Conservation (phyloP, 2,797 vertebrate genomes). For the Picus viridis region DNA sequence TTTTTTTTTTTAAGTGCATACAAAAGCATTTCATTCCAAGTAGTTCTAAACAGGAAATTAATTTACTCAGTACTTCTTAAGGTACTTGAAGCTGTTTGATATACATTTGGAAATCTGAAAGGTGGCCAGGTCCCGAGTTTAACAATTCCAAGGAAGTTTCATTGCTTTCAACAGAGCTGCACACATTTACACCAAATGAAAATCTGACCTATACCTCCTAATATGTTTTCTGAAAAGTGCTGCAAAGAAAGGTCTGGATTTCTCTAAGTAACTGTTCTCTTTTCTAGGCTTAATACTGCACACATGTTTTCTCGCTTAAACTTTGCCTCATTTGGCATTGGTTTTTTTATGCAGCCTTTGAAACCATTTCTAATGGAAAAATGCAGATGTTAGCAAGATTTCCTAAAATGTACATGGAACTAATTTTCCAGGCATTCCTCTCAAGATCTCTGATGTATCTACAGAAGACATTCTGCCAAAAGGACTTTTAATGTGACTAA, state of each 20-base stretch:
- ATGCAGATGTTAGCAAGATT: constrained; percentile 89
- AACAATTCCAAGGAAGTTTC: not conserved
- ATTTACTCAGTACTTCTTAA: not conserved
- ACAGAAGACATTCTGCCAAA: constrained; percentile 57
- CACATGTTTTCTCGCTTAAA: constrained; percentile 83
- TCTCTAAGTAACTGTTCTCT: constrained; percentile 66
- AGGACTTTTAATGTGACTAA: constrained; percentile 52
- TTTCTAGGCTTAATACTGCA: constrained; percentile 76
- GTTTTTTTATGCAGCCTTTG: constrained; percentile 75
- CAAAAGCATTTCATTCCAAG: not conserved
- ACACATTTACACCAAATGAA: constrained; percentile 31
- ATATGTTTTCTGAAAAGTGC: constrained; percentile 43
- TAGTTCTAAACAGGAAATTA: not conserved
- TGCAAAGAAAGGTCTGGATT: constrained; percentile 41
- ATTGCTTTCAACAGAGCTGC: constrained; percentile 1
- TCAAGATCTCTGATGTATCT: constrained; percentile 72
- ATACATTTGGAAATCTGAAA: constrained; percentile 40
- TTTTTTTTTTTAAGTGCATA: not conserved
- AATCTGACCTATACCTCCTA: not conserved
- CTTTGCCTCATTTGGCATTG: constrained; percentile 81
- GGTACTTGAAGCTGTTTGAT: not conserved
- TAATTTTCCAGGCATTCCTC: constrained; percentile 82
- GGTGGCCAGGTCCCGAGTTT: not conserved
- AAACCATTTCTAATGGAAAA: constrained; percentile 90
- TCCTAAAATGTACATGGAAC: constrained; percentile 83